Evolutionary conservation across 1,140 invertebrate genomes (phyloP), one percentile per base, ranked within the genome.

Genomic region (Hydropsyche tenuis): DNA sequence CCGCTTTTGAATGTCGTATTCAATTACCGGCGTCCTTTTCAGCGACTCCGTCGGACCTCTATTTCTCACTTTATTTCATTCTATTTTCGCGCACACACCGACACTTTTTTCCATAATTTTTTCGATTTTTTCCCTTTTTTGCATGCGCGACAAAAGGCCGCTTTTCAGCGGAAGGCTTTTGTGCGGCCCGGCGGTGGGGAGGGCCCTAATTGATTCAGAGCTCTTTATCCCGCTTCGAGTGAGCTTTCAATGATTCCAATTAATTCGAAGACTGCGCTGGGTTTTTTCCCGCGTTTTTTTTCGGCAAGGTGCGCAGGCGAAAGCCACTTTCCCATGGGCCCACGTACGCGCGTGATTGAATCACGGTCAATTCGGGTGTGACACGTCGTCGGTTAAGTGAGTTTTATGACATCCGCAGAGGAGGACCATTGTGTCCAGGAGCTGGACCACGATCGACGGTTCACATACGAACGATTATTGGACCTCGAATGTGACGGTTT

Each of bases 351-450:
- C 3, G 27, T 70, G 68, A 70, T 70, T 70, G 46, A 70, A 70
- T 70, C 68, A 70, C 51, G 46, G 48, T 12, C 51, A 27, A 70
- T 70, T 53, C 43, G 46, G 23, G 27, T 70, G 27, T 70, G 68
- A 70, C 68, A 70, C 68, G 68, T 70, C 68, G 46, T 37, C 30
- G 23, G 48, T 43, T 70, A 70, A 70, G 68, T 70, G 68, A 70
- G 68, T 70, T 70, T 70, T 70, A 70, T 70, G 68, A 70, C 68
- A 70, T 70, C 68, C 68, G 46, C 68, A 70, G 20, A 66, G 63
- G 4, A 16, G 63, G 63, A 48, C 65, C 43, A 68, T 68, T 51
- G 65, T 68, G 65, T 68, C 45, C 65, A 46, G 64, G 14, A 27
- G 43, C n/a, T n/a, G n/a, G 30, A 37, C 30, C 56, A 53, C 51